A percentile compares a stretch with the other conserved stretches of the same genome.
Conservation (phyloP, 2,113 vertebrate species). For the Sus scrofa region T2T-Sscrofa CM000823.6:45028501-45029000, state of each 20-base stretch:
- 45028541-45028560: background rate
- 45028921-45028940: fast-evolving
- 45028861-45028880: background rate
- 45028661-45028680: background rate
- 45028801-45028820: background rate
- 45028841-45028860: background rate
- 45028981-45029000: background rate
- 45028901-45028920: background rate
- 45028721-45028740: background rate
- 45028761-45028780: background rate
- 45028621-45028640: background rate
- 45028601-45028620: background rate
- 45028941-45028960: background rate
- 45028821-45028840: background rate
- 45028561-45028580: background rate
- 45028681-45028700: background rate
- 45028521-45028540: background rate
- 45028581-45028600: background rate
- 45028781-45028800: background rate
- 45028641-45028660: background rate
- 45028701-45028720: background rate
- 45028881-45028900: background rate
- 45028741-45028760: background rate
- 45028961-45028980: fast-evolving
- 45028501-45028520: background rate